Evolutionary conservation across 64 coral and sea anemone genomes (phyloP), one percentile per base, ranked within the genome.

Genomic region (Montipora cactus): DNA sequence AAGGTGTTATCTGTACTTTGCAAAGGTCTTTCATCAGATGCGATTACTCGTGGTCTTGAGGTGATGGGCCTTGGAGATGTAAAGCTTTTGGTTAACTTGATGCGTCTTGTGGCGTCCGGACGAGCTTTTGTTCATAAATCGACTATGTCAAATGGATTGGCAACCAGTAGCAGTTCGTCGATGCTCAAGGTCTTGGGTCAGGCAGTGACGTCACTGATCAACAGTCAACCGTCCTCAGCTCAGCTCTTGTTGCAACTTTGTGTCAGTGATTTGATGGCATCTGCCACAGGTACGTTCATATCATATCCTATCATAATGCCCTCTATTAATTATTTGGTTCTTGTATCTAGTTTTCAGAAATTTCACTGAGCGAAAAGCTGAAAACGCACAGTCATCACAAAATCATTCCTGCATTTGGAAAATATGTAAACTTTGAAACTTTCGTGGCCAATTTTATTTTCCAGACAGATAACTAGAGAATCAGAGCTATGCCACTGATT

Each of bases 71-170:
- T 97, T 70, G 92, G 92, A 66, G 95, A 97, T 62, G 83, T 92
- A 28, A 94, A 94, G 67, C 22, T 94, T 5, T 64, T 97, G 61
- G 95, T 97, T 51, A 94, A 78, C 49, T 71, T 97, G 45, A 97
- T 97, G 95, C 87, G 95, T 19, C 95, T 97, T 74, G 95, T 94
- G 52, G 95, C 95, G 61, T 93, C 88, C 14, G 92, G 95, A 28
- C 81, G 95, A 70, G 89, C 92, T 0, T 23, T 20, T 5, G 81
- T 71, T 76, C 44, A 19, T 16, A 81, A 69, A 83, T 79, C 80
- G 37, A n/a, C 62, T 58, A 53, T 22, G 15, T 77, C 93, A 5
- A 61, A 58, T 64, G 89, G 89, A 13, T 59, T 86, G 49, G 72
- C 77, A 18, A 37, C 52, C 15, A 47, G 52, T 21, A 81, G 53